A percentile compares a stretch with the other conserved stretches of the same genome.
Conservation (phyloP, 92 coral and sea anemone species). For the Epizoanthus illoricatus region DNA sequence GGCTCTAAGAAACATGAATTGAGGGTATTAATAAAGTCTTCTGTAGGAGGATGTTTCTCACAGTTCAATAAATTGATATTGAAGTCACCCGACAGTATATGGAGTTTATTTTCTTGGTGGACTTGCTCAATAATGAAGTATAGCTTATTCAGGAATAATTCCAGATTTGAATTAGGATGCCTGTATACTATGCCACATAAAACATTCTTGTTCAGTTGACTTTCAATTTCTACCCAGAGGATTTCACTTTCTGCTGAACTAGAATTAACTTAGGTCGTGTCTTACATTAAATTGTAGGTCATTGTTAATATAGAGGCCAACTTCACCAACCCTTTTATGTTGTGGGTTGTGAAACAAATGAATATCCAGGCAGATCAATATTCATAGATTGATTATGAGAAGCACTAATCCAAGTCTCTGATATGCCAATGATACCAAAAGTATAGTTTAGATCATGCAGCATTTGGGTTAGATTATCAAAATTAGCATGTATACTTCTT, state of each 20-base stretch:
- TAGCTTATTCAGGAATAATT: too few relatives aligned
- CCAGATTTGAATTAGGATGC: too few relatives aligned
- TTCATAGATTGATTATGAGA: neutral
- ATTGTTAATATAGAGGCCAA: slow-evolving; percentile 41
- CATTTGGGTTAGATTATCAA: slow-evolving; percentile 34
- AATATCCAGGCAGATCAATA: slow-evolving; percentile 36
- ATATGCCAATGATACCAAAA: slow-evolving; percentile 50
- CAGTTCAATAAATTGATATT: too few relatives aligned
- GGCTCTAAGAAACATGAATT: too few relatives aligned
- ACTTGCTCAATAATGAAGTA: too few relatives aligned
- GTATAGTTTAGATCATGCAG: slow-evolving; percentile 27
- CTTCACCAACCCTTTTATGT: slow-evolving; percentile 44
- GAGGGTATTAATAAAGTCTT: too few relatives aligned
- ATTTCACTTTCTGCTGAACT: neutral
- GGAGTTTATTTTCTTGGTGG: too few relatives aligned
- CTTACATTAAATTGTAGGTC: neutral
- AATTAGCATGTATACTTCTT: slow-evolving; percentile 50
- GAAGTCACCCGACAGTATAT: too few relatives aligned
- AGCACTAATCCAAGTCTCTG: slow-evolving; percentile 43
- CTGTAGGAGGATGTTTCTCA: too few relatives aligned
- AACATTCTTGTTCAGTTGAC: too few relatives aligned
- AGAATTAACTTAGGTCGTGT: slow-evolving; percentile 18
- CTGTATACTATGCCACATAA: too few relatives aligned
- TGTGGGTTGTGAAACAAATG: slow-evolving; percentile 44
- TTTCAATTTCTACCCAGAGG: too few relatives aligned